Percentiles rank a stretch among this genome's conserved stretches.
These are phyloP conservation scores for Lamellibrachia columna DNA, from an alignment of 2,888 invertebrate genomes.

Conservation along the genomic window DNA sequence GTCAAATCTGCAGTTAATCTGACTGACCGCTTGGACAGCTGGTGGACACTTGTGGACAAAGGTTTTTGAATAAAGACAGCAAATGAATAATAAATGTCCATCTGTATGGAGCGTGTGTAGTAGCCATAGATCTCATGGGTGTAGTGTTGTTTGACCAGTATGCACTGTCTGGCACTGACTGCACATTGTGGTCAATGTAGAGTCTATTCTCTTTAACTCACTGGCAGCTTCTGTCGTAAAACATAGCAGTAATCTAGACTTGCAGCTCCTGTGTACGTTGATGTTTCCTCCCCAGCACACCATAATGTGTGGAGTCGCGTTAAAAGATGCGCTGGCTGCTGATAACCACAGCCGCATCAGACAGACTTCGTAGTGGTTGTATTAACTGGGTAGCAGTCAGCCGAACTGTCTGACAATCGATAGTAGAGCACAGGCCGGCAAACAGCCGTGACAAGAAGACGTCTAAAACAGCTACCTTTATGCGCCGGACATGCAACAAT, in stretches of 20 bases:
- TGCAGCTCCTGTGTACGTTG: not conserved
- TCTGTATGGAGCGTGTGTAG: not conserved
- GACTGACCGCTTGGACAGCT: not conserved
- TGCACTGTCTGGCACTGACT: not conserved
- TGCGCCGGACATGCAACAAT: not conserved
- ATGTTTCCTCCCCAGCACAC: not conserved
- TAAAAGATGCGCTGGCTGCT: not conserved
- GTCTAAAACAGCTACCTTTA: not conserved
- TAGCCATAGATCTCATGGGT: not conserved
- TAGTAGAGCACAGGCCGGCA: slow-evolving; percentile 6
- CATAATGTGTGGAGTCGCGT: not conserved
- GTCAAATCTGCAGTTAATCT: not conserved
- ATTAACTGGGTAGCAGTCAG: not conserved
- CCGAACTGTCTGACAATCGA: not conserved
- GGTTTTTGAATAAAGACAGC: not conserved
- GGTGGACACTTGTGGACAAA: not conserved
- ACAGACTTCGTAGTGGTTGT: not conserved
- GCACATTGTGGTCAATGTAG: not conserved
- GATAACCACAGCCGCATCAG: not conserved
- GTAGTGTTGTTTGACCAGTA: not conserved
- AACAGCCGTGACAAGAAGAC: slow-evolving; percentile 10
- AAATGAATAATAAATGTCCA: not conserved
- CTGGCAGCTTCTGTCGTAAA: not conserved
- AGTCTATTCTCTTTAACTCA: not conserved
- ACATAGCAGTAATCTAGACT: not conserved